These are phyloP conservation scores for Heterodera schachtii DNA, from an alignment of 1,140 invertebrate genomes.

Conservation along the genomic window DNA sequence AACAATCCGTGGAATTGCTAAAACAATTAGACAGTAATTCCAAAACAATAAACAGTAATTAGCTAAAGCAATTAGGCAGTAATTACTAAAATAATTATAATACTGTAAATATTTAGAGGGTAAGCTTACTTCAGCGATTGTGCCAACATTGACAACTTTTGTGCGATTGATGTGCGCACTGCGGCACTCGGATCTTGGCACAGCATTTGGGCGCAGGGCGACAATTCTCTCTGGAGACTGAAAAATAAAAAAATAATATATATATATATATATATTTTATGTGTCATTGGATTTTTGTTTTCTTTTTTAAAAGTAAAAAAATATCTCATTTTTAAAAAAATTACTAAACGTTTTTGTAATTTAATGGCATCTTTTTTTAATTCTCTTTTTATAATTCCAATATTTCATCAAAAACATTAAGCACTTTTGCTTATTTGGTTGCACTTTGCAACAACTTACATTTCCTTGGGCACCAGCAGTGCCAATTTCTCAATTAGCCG, in stretches of 20 bases:
- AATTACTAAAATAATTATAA: no score
- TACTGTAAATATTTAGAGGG: not conserved
- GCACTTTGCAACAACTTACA: slow-evolving; percentile 54
- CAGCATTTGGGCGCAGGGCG: slow-evolving; percentile 59
- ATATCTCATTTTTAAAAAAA: no score
- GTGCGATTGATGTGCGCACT: slow-evolving; percentile 59
- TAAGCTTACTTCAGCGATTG: slow-evolving; percentile 67
- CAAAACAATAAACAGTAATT: not conserved
- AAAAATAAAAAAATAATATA: slow-evolving; percentile 39
- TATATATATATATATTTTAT: slow-evolving; percentile 28
- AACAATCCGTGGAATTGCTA: slow-evolving; percentile 66
- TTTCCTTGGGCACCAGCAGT: slow-evolving; percentile 67
- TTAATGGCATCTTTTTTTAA: no score
- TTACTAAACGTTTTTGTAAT: no score
- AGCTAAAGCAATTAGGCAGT: no score
- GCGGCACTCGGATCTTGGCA: slow-evolving; percentile 61
- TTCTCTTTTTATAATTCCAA: no score
- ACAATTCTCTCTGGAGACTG: slow-evolving; percentile 57
- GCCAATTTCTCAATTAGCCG: slow-evolving; percentile 67
- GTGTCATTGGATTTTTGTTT: no score
- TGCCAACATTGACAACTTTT: slow-evolving; percentile 54
- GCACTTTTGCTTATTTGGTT: no score
- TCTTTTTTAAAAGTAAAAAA: no score
- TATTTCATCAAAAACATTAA: no score
- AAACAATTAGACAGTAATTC: slow-evolving; percentile 50